Conservation (phyloP, 1,140 invertebrate species). For the Polypedilum vanderplanki region DNA sequence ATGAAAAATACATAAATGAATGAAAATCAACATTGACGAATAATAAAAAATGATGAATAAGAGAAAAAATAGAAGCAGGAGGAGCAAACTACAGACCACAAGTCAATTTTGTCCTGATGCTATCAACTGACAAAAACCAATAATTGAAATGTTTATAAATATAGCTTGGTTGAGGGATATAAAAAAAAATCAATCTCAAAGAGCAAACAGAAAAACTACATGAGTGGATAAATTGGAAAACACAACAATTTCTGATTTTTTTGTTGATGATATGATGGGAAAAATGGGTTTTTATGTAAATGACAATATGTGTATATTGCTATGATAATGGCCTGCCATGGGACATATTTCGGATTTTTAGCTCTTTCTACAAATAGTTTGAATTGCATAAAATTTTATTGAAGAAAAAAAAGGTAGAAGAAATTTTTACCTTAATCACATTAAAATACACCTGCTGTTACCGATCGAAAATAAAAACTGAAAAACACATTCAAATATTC, state of each 20-base stretch:
- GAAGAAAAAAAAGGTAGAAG: too few species aligned
- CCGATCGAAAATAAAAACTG: not conserved
- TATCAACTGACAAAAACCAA: conserved; percentile 3
- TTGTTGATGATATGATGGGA: not conserved
- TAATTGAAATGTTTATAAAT: not conserved
- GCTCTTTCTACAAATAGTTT: too few species aligned
- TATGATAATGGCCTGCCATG: too few species aligned
- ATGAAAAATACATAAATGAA: conserved; percentile 8
- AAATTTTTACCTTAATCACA: not conserved
- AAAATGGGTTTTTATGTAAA: not conserved
- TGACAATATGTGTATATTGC: not conserved
- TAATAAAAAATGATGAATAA: not conserved
- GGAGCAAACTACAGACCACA: not conserved
- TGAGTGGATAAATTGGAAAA: not conserved
- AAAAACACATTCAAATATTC: conserved; percentile 6
- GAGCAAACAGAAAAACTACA: not conserved
- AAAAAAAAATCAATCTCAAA: not conserved
- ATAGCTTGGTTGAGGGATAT: not conserved
- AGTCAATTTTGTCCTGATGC: not conserved
- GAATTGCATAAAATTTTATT: too few species aligned
- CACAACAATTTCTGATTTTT: not conserved
- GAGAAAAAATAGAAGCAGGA: not conserved
- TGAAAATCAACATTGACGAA: not conserved
- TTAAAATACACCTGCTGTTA: conserved; percentile 18
- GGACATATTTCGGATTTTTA: too few species aligned